Conservation (phyloP, 2,113 vertebrate genomes). For the Solenodon paradoxus region DNA sequence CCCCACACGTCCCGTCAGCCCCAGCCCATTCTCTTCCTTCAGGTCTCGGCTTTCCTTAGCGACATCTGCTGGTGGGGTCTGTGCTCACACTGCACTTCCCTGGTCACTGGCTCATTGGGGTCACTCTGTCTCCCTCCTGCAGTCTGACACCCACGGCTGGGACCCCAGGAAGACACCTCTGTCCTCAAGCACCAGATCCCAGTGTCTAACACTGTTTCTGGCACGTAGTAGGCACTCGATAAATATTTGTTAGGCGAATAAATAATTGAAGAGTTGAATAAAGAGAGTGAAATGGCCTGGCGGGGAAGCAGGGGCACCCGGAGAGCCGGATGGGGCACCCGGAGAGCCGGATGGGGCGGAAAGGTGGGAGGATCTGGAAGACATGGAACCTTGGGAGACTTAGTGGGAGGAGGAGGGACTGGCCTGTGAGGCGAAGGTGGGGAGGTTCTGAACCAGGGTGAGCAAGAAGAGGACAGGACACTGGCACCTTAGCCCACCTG, state of each 20-base stretch:
- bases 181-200: neutral
- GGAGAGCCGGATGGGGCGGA: too few relatives aligned
- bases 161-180: neutral
- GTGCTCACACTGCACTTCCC: too few relatives aligned
- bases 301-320: accelerated
- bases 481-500: neutral
- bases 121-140: neutral
- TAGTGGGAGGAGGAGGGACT: too few relatives aligned
- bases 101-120: too few relatives aligned
- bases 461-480: neutral
- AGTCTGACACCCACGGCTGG: neutral
- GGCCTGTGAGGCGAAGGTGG: neutral
- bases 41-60: neutral
- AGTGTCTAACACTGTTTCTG: neutral
- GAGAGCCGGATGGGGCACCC: too few relatives aligned
- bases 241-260: slow-evolving; percentile 51
- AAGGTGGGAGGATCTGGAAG: neutral
- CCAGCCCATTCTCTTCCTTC: neutral
- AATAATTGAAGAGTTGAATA: neutral
- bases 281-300: neutral
- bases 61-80: neutral
- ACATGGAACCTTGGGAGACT: neutral
- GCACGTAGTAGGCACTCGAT: neutral
- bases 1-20: accelerated
- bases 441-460: neutral